phyloP scores from a whole-genome alignment of 2,888 invertebrate genomes.

The Ecdyonurus torrentis region DNA sequence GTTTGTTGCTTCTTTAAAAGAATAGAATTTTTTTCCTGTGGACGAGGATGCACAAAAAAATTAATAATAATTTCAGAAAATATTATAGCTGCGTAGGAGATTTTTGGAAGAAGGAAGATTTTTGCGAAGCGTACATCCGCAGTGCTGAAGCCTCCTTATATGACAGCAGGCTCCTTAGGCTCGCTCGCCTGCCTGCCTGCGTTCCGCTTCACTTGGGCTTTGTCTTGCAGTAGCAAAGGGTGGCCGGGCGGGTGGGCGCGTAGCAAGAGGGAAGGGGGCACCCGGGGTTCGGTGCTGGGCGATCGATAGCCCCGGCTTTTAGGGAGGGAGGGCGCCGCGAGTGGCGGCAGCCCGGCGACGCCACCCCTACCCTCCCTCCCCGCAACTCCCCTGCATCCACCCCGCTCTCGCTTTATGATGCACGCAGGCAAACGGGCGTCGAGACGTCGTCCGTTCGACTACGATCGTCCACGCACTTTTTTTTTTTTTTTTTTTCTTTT shows the following conservation, averaged over 20 bases:
- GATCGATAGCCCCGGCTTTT: neutral
- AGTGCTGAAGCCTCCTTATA: neutral
- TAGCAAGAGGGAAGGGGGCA: neutral
- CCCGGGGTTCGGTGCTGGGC: neutral
- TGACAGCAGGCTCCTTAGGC: no score
- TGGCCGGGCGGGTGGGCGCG: neutral
- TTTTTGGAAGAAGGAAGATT: neutral
- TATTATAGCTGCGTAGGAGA: no score
- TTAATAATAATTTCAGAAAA: no score
- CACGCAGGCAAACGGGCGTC: neutral
- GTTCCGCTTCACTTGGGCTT: neutral
- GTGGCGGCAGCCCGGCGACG: neutral
- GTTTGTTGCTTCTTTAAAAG: no score
- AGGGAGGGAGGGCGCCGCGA: neutral
- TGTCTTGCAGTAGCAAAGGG: neutral
- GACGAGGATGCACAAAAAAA: no score
- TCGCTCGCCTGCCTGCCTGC: no score
- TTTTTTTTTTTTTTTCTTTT: neutral
- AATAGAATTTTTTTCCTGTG: no score
- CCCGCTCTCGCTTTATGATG: neutral
- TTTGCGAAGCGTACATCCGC: neutral
- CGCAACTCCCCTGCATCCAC: neutral
- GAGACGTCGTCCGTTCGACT: neutral
- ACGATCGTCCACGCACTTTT: neutral
- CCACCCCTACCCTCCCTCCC: neutral